Evolutionary conservation across 2,888 invertebrate species (phyloP).

Genomic region (Parnassius glacialis): DNA sequence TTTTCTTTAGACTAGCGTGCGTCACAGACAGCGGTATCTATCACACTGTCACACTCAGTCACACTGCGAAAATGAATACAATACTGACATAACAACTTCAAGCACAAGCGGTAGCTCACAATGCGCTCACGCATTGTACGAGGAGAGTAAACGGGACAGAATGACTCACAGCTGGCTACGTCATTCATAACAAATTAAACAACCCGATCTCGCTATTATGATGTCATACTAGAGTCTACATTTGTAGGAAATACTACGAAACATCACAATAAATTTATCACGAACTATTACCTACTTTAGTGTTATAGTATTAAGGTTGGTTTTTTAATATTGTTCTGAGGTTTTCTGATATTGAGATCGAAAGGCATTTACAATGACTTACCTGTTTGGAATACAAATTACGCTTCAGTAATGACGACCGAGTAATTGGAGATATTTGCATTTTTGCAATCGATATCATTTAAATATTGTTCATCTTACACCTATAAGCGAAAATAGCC

Average conservation of each 20-base stretch:
- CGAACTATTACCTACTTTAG: conserved; percentile 27
- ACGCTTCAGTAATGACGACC: conserved; percentile 11
- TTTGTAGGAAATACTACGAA: conserved; percentile 36
- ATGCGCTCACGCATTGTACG: conserved; percentile 65
- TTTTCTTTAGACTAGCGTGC: conserved; percentile 38
- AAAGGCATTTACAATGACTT: conserved; percentile 30
- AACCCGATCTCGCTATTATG: conserved; percentile 43
- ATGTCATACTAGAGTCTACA: conserved; percentile 41
- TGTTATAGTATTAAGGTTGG: neutral
- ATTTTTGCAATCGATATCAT: conserved; percentile 15
- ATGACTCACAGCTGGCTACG: conserved; percentile 71
- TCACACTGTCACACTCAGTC: conserved; percentile 31
- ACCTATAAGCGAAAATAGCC: too few relatives aligned
- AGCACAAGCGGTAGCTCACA: conserved; percentile 51
- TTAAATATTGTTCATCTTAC: too few relatives aligned
- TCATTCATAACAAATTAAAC: conserved; percentile 57
- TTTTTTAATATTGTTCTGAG: conserved; percentile 19
- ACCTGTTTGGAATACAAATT: conserved; percentile 26
- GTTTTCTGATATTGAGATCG: conserved; percentile 26
- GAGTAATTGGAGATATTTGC: conserved; percentile 16
- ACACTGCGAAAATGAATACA: conserved; percentile 46
- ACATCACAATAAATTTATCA: conserved; percentile 17
- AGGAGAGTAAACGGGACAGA: conserved; percentile 47
- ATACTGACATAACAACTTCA: conserved; percentile 39
- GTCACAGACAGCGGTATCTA: conserved; percentile 38